A percentile compares a stretch with the other conserved stretches of the same genome.
Conservation (phyloP, 2,797 vertebrate genomes). For the Macropodus opercularis region DNA sequence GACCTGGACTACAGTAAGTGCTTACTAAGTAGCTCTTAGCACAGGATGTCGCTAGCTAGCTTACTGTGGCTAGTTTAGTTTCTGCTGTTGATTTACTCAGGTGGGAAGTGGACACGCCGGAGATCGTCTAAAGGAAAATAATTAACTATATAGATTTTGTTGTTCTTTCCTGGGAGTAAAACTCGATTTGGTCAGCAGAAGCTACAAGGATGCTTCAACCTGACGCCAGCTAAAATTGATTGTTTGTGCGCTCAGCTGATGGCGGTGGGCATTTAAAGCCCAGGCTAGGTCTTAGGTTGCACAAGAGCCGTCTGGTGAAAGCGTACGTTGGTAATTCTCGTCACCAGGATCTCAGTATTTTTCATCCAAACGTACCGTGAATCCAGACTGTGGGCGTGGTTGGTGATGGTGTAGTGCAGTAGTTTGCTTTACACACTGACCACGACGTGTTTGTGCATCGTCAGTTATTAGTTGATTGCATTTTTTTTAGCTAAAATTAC, state of each 20-base stretch:
- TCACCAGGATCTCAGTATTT: no score
- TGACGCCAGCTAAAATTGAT: conserved; percentile 37
- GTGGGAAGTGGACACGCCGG: conserved; percentile 2
- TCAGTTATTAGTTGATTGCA: no score
- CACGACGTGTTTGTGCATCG: background rate
- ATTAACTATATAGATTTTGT: rapidly evolving
- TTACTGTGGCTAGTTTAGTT: conserved; percentile 53
- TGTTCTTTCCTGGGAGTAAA: background rate
- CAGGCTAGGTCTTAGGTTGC: background rate
- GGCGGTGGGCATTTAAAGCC: conserved; percentile 9
- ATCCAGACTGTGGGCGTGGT: conserved; percentile 71
- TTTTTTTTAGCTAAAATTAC: no score
- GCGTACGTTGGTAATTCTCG: no score
- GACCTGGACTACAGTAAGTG: conserved; percentile 89
- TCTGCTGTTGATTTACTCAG: conserved; percentile 34
- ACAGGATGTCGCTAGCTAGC: conserved; percentile 51
- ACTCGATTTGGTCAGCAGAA: no score
- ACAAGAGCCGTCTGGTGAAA: background rate
- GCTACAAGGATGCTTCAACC: background rate
- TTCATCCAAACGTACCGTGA: background rate
- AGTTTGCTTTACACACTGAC: conserved; percentile 43
- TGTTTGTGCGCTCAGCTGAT: conserved; percentile 19
- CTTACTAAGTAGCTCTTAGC: conserved; percentile 31
- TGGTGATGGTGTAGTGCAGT: conserved; percentile 45
- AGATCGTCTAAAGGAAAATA: background rate